phyloP scores from a whole-genome alignment of 2,113 vertebrate genomes.

The Pampusana beccarii region DNA sequence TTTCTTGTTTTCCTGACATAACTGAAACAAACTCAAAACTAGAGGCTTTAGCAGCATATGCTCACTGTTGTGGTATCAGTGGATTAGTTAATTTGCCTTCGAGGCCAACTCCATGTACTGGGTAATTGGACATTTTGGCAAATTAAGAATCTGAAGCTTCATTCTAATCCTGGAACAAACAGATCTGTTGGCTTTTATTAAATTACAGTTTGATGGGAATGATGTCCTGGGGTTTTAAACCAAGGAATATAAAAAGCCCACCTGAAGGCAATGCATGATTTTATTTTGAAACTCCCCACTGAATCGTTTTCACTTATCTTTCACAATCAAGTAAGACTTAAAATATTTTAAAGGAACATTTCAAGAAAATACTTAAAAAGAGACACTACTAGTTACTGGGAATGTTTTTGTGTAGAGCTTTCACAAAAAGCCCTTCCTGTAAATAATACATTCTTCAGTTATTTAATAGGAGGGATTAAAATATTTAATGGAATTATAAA shows the following conservation, averaged over 20 bases:
- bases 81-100: not conserved
- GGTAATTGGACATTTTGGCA: not conserved
- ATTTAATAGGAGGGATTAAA: constrained; percentile 18
- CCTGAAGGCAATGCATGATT: not conserved
- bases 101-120: not conserved
- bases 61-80: not conserved
- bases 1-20: not conserved
- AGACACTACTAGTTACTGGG: not conserved
- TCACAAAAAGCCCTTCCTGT: not conserved
- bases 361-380: not conserved
- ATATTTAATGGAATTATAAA: constrained; percentile 34
- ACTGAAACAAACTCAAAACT: not conserved
- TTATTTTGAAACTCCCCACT: not conserved
- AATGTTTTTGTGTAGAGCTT: not conserved
- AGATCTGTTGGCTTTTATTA: not conserved
- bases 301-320: not conserved
- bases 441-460: constrained; percentile 4
- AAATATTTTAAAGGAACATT: not conserved
- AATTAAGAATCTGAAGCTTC: not conserved
- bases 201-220: not conserved
- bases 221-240: not conserved
- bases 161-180: not conserved
- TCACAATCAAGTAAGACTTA: not conserved
- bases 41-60: not conserved
- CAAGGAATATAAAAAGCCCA: not conserved